Conservation (phyloP, 1,140 invertebrate species). For the Dinoponera quadriceps region DNA sequence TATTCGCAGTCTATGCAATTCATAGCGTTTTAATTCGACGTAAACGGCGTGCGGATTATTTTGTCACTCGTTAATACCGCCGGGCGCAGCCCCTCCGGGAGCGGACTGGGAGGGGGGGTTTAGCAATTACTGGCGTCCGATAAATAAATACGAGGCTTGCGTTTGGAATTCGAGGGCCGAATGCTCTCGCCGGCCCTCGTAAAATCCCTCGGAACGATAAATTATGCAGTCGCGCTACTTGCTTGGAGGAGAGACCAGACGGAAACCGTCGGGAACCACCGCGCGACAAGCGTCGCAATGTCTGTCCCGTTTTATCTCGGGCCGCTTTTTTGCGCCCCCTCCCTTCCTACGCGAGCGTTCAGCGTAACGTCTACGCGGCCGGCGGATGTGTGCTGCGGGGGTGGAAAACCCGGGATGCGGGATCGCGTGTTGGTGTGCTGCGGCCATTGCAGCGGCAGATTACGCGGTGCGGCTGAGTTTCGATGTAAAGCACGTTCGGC, state of each 20-base stretch:
- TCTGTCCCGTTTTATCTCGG: conserved; percentile 20
- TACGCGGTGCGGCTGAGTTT: conserved; percentile 48
- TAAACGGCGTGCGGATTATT: conserved; percentile 37
- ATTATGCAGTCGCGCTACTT: conserved; percentile 60
- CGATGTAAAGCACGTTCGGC: conserved; percentile 61
- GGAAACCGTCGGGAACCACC: conserved; percentile 20
- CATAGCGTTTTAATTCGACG: conserved; percentile 46
- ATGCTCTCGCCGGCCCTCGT: conserved; percentile 17
- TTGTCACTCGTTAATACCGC: conserved; percentile 37
- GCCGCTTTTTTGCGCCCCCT: conserved; percentile 21
- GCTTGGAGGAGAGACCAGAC: conserved; percentile 41
- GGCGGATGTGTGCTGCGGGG: conserved; percentile 12
- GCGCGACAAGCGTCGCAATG: conserved; percentile 45
- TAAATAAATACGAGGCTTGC: conserved; percentile 53
- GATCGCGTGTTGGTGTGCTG: conserved; percentile 38
- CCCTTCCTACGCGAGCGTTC: conserved; percentile 25
- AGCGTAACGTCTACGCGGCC: conserved; percentile 28
- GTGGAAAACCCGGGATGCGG: conserved; percentile 36
- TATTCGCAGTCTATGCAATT: conserved; percentile 3
- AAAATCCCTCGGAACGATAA: conserved; percentile 57
- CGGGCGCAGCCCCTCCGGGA: not conserved
- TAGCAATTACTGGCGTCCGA: conserved; percentile 44
- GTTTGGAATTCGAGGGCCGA: conserved; percentile 34
- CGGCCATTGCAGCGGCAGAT: conserved; percentile 40
- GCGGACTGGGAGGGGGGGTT: no score